phyloP scores from a whole-genome alignment of 2,113 vertebrate species.

The Notarius lentiginosus region DNA sequence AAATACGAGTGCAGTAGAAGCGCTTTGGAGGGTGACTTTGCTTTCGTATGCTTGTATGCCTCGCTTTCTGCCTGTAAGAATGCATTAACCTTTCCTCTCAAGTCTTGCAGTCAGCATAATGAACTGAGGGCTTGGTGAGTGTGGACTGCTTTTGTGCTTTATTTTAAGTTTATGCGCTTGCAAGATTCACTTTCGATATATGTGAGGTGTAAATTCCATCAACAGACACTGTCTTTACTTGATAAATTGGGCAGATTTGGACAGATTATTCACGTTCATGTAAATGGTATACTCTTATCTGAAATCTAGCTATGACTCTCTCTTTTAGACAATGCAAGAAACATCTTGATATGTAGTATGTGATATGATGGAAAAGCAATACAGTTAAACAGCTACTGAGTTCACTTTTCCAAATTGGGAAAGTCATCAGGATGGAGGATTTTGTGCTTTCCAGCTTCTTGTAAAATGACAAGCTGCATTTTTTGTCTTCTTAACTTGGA shows the following conservation, averaged over 20 bases:
- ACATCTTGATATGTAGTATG: neutral
- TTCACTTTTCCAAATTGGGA: neutral
- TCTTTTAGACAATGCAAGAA: neutral
- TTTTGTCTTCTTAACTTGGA: neutral
- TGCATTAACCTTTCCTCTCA: slow-evolving; percentile 45
- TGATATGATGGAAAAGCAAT: neutral
- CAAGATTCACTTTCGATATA: slow-evolving; percentile 15
- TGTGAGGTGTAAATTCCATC: neutral
- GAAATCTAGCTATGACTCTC: neutral
- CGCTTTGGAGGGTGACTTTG: slow-evolving; percentile 15
- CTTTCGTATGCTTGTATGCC: slow-evolving; percentile 25
- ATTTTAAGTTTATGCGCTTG: neutral
- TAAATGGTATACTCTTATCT: neutral
- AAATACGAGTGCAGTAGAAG: slow-evolving; percentile 40
- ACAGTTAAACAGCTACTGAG: too few relatives aligned
- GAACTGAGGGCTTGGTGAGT: slow-evolving; percentile 12
- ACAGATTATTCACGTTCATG: neutral
- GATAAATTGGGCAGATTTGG: too few relatives aligned
- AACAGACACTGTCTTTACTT: neutral
- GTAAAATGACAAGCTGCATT: neutral
- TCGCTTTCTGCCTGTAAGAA: slow-evolving; percentile 24
- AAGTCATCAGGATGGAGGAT: neutral
- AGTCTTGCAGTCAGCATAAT: slow-evolving; percentile 8
- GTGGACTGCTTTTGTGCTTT: neutral
- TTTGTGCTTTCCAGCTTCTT: neutral